Conservation (phyloP, 1,140 invertebrate genomes). For the Hyposmocoma kahamanoa region DNA sequence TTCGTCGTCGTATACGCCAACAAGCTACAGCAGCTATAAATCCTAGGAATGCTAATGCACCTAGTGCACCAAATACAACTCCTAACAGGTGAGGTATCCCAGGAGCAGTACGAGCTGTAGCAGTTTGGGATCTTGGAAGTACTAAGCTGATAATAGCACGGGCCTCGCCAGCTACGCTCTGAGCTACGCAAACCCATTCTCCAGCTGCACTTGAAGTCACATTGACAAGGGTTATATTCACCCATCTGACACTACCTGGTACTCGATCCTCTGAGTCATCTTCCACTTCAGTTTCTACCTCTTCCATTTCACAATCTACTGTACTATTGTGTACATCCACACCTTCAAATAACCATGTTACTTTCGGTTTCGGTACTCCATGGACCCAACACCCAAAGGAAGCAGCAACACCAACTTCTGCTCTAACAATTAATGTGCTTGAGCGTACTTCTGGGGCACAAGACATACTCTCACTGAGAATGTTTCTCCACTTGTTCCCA, state of each 20-base stretch:
- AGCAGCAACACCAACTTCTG: conserved; percentile 55
- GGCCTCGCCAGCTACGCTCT: conserved; percentile 57
- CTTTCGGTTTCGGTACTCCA: conserved; percentile 88
- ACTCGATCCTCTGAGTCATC: conserved; percentile 54
- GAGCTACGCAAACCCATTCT: conserved; percentile 67
- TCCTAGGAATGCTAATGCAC: conserved; percentile 48
- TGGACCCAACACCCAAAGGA: conserved; percentile 86
- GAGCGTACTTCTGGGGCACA: conserved; percentile 62
- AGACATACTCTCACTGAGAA: conserved; percentile 56
- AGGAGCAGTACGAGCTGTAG: conserved; percentile 56
- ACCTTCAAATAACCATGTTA: conserved; percentile 89
- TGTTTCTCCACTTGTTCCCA: conserved; percentile 58
- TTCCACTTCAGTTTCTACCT: conserved; percentile 51
- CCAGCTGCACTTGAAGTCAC: conserved; percentile 65
- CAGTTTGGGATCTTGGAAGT: conserved; percentile 54
- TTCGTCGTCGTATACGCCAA: conserved; percentile 66
- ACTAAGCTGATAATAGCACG: conserved; percentile 64
- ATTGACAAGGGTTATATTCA: conserved; percentile 66
- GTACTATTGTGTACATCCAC: conserved; percentile 57
- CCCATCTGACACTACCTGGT: conserved; percentile 61
- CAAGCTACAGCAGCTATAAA: conserved; percentile 58
- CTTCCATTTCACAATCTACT: conserved; percentile 63
- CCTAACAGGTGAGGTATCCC: conserved; percentile 66
- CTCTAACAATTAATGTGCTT: conserved; percentile 59
- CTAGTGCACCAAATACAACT: conserved; percentile 62